Evolutionary conservation across 2,888 invertebrate species (phyloP).

Genomic region (Drosophila subquinaria): DNA sequence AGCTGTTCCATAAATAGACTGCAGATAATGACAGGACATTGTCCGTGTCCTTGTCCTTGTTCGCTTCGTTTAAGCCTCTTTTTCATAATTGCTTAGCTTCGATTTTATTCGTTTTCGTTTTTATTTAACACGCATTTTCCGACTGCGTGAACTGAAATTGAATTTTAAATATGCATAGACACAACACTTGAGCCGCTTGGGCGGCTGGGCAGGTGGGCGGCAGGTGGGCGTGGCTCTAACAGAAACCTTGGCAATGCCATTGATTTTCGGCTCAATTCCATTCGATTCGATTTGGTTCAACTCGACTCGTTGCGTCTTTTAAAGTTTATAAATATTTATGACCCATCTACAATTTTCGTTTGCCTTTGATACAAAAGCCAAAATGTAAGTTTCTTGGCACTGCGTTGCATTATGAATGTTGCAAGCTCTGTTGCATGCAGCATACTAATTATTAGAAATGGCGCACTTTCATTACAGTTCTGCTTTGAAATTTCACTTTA

Average conservation of each 20-base stretch:
- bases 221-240: conserved; percentile 24
- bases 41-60: conserved; percentile 15
- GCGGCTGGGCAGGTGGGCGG: no score
- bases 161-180: conserved; percentile 74
- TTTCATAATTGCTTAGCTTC: conserved; percentile 47
- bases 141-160: conserved; percentile 68
- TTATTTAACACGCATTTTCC: conserved; percentile 60
- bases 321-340: conserved; percentile 73
- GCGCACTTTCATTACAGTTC: neutral
- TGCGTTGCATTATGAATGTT: conserved; percentile 35
- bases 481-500: neutral
- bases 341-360: conserved; percentile 11
- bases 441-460: conserved; percentile 16
- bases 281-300: conserved; percentile 4
- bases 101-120: conserved; percentile 36
- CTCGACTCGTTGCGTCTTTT: conserved; percentile 40
- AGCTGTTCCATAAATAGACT: conserved; percentile 5
- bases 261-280: conserved; percentile 56
- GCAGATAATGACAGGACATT: conserved; percentile 5
- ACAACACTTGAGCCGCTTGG: conserved; percentile 30
- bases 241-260: conserved; percentile 53
- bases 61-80: conserved; percentile 1
- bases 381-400: conserved; percentile 1
- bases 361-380: conserved; percentile 2
- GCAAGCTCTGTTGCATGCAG: conserved; percentile 10